Percentiles rank a stretch among this genome's conserved stretches.
phyloP scores from a whole-genome alignment of 2,797 vertebrate genomes.

The Falco concolor region DNA sequence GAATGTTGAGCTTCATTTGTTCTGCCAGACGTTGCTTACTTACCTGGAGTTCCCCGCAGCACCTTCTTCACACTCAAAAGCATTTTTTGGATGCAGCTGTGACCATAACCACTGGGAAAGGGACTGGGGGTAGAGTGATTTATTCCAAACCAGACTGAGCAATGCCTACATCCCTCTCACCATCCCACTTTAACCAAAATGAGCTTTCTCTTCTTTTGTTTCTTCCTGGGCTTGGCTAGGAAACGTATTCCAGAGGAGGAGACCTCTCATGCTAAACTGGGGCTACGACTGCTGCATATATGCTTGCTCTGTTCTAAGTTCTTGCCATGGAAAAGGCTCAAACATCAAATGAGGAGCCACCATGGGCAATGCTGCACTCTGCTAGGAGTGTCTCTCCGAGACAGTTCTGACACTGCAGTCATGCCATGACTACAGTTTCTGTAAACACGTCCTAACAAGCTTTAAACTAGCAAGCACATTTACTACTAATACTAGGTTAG shows the following conservation, averaged over 20 bases:
- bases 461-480: background rate
- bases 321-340: background rate
- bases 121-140: background rate
- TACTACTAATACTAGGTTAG: constrained; percentile 9
- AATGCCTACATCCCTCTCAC: background rate
- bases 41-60: background rate
- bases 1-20: background rate
- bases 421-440: background rate
- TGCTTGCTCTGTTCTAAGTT: background rate
- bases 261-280: background rate
- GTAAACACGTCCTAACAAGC: constrained; percentile 8
- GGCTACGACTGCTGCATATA: fast-evolving
- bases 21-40: background rate
- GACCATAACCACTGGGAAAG: background rate
- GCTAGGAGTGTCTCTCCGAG: background rate
- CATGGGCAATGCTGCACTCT: background rate
- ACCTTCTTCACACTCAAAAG: background rate
- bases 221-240: background rate
- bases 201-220: background rate
- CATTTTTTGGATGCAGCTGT: background rate
- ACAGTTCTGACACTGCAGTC: background rate
- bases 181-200: background rate
- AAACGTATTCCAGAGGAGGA: background rate
- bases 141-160: background rate
- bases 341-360: background rate